Evolutionary conservation across 2,113 vertebrate species (phyloP), one percentile per base, ranked within the genome.

Genomic region (Peromyscus polionotus): DNA sequence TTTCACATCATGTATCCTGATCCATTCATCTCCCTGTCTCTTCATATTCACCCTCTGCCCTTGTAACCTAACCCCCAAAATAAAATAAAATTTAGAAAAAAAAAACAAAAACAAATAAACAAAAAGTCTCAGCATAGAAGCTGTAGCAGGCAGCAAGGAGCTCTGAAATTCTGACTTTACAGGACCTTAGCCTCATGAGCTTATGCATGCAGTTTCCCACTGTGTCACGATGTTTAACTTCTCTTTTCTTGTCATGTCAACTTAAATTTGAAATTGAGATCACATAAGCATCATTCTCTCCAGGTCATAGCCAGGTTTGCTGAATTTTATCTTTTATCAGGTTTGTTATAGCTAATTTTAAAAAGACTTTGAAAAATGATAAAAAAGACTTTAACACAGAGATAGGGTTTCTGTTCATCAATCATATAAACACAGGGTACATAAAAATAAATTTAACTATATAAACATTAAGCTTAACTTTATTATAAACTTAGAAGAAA

Each of bases 211-310:
- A 6, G 61, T 83, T 91, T 68, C 4, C 39, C 59, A 68, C 61
- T 93, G 22, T 87, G 39, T 68, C 31, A 67, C 83, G 4, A 54
- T 57, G 33, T 95, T 91, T 65, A 72, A 28, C 73, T 95, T 70
- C 42, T 93, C 48, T 93, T 77, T 67, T 90, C 54, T 86, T 93
- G 59, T 85, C 51, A n/a, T 83, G 59, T 61, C 79, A 91, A 63
- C 22, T 77, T 91, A 83, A 91, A 9, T 51, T 42, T 65, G 83
- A 93, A 90, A 76, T 70, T 93, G 67, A 88, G 61, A 51, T 83
- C 24, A 33, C 12, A 33, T 33, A 33, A 14, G 31, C 31, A 68
- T 33, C 31, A 68, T 68, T 68, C 67, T 68, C 31, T 68, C 67
- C 13, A 33, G 31, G 67, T 68, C 31, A 68, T 68, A 68, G 12